A percentile compares a stretch with the other conserved stretches of the same genome.
Evolutionary conservation across 1,140 invertebrate genomes (phyloP).

Genomic region (Gonatopus flavifemur): DNA sequence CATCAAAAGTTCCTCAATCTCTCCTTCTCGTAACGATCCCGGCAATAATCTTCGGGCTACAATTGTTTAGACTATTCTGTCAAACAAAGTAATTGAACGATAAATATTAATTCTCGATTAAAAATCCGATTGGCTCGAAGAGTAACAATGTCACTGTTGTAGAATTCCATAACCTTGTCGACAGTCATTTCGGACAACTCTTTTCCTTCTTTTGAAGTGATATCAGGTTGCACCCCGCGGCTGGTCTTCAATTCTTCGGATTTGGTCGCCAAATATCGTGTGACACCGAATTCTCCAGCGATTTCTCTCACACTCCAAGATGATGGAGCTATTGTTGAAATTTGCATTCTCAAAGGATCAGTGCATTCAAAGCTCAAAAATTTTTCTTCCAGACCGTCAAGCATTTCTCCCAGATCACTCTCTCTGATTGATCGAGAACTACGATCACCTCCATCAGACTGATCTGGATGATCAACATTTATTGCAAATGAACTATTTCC

Average conservation of each 20-base stretch:
- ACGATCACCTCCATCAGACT: background rate
- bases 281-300: too few species aligned
- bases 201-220: constrained; percentile 10
- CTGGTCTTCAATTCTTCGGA: constrained; percentile 17
- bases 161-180: constrained; percentile 22
- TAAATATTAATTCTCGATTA: too few species aligned
- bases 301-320: constrained; percentile 16
- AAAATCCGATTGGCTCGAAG: too few species aligned
- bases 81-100: too few species aligned
- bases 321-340: constrained; percentile 17
- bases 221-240: constrained; percentile 15
- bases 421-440: background rate
- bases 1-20: too few species aligned
- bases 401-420: background rate
- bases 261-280: too few species aligned
- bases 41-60: too few species aligned
- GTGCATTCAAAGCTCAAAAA: background rate
- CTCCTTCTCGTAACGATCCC: too few species aligned
- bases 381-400: too few species aligned
- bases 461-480: background rate
- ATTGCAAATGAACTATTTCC: too few species aligned
- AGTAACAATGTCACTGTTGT: too few species aligned
- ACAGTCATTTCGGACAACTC: constrained; percentile 11
- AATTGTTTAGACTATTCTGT: too few species aligned
- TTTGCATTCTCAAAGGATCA: constrained; percentile 2